Base-by-base conservation (phyloP, 2,113 vertebrate species). In the Alexandromys fortis region DNA sequence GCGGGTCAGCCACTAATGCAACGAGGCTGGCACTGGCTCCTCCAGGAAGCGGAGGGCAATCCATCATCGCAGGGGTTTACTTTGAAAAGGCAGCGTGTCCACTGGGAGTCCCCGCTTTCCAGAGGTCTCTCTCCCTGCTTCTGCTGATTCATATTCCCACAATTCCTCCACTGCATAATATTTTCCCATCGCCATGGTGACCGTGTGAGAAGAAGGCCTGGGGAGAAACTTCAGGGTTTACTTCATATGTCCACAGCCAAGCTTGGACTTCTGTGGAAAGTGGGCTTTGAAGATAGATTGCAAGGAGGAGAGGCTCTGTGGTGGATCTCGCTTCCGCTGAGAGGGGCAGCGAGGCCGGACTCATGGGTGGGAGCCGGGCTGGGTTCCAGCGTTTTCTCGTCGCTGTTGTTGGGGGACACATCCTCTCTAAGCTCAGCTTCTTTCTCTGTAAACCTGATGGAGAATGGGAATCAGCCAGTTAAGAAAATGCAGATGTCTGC, bases 161-260 rank as follows among this genome's bases (percentile, higher is more conserved):
- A 98, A 98, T 98, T 98, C 98, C 98, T 97, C 92, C 86, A 94
- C 94, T 52, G 92, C 98, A 98, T 97, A 98, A 99, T 98, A 99
- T 99, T 98, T 99, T 98, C 86, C 97, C 95, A 98, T 99, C 95
- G 72, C 98, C 98, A 98, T 98, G 98, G 98, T 33, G 98, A 98
- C 97, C 47, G 93, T 91, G 92, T 96, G 96, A 81, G 87, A 97
- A 92, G 97, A 97, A 97, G 94, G 96, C 97, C 94, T 55, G 94
- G 96, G 0, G 3, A 98, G 35, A 89, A 97, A 97, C 92, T 96
- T 97, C 94, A 94, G 77, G 81, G 92, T 98, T 96, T 85, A 47
- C 70, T 94, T 95, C 95, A 83, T 55, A 42, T 76, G 98, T 96
- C 96, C 87, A 90, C 58, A 79, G 75, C 68, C 33, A 61, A 77